Evolutionary conservation across 2,888 invertebrate genomes (phyloP).

Genomic region (Cosmopolites sordidus): DNA sequence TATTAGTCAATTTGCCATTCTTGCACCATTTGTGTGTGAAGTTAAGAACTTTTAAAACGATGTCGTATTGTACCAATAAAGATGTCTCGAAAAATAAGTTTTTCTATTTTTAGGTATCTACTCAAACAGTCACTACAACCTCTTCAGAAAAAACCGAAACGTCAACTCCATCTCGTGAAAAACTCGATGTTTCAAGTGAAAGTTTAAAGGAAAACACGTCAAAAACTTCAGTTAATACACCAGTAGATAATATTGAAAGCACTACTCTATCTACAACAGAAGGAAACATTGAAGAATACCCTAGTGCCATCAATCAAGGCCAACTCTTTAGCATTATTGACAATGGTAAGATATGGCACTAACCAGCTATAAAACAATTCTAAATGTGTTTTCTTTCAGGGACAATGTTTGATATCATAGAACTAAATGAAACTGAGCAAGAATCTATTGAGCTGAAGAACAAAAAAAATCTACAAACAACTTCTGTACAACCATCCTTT

Average conservation of each 20-base stretch:
- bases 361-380: too few relatives aligned
- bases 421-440: slow-evolving; percentile 43
- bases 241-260: not conserved
- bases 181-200: too few relatives aligned
- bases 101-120: too few relatives aligned
- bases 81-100: too few relatives aligned
- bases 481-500: not conserved
- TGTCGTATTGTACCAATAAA: too few relatives aligned
- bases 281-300: slow-evolving; percentile 38
- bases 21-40: too few relatives aligned
- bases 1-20: too few relatives aligned
- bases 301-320: slow-evolving; percentile 47
- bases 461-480: not conserved
- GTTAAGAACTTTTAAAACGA: too few relatives aligned
- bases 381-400: slow-evolving; percentile 32
- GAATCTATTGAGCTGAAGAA: slow-evolving; percentile 20
- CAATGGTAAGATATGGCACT: slow-evolving; percentile 37
- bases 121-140: too few relatives aligned
- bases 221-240: not conserved
- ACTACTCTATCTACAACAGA: slow-evolving; percentile 6
- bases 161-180: too few relatives aligned
- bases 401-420: slow-evolving; percentile 47
- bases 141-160: too few relatives aligned
- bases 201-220: too few relatives aligned
- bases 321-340: slow-evolving; percentile 48